Base-by-base conservation (phyloP, 37 sponge, comb jelly and placozoan species). In the Diacarnus erythraeanus region DNA sequence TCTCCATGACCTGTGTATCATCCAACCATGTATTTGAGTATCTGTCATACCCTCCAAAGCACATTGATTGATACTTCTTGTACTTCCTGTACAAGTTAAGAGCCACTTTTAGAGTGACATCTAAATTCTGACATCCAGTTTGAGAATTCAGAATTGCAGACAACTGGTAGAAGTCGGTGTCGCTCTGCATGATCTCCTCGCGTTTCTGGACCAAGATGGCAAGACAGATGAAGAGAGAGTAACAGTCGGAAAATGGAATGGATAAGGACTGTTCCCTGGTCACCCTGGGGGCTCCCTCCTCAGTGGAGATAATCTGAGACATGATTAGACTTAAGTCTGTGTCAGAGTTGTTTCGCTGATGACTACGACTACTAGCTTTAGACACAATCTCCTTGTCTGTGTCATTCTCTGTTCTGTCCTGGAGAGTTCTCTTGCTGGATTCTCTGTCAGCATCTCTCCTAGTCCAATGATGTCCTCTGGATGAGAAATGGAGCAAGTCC, bases 211-310 rank as follows among this genome's bases (percentile, higher is more conserved):
- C 51, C 42, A 92, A 29, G 35, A 87, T 84, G 1, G 88, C 40
- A 6, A 87, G 68, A 35, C 88, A 87, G 38, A 92, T 59, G 47
- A 92, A 92, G 33, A 92, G 77, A 9, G 89, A 63, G 71, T 76
- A 92, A 37, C 74, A 76, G 57, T 82, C 78, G 25, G 54, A 59
- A 60, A 88, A 36, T 0, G 71, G 60, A 8, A 82, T 30, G 8
- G 42, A 8, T 29, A 88, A 74, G 6, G 83, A 82, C n/a, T 43
- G 37, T 17, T 69, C 78, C 20, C 83, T 44, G 1, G 77, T 72
- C 25, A 88, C 78, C 2, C 34, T 26, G 0, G 88, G 88, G 3
- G 64, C 77, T 26, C 77, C 41, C 36, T 72, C 72, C 1, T 88
- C 88, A 20, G 54, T 72, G 15, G 72, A 71, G 2, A 71, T 59